These are phyloP conservation scores for Sesamia inferens DNA, from an alignment of 2,888 invertebrate species.

Conservation along the genomic window DNA sequence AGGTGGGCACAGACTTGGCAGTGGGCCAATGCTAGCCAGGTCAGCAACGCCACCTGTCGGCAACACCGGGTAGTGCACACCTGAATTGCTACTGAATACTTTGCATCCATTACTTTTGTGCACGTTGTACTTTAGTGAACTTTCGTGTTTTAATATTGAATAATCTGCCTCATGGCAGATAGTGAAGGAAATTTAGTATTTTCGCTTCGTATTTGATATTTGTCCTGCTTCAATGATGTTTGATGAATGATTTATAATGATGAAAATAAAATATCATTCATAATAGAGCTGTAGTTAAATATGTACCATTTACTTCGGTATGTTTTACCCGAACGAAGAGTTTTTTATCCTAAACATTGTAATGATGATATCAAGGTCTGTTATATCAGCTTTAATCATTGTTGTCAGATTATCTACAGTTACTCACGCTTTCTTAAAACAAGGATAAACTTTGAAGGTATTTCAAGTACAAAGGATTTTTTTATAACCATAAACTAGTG, in stretches of 20 bases:
- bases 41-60: constrained; percentile 46
- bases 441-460: background rate
- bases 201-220: background rate
- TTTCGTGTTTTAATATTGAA: constrained; percentile 15
- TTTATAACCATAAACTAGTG: too few relatives aligned
- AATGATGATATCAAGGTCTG: background rate
- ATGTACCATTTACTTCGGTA: background rate
- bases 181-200: background rate
- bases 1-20: constrained; percentile 46
- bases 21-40: constrained; percentile 39
- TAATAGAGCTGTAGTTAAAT: background rate
- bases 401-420: background rate
- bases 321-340: background rate
- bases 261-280: background rate
- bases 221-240: background rate
- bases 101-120: constrained; percentile 15
- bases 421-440: background rate
- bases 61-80: constrained; percentile 28
- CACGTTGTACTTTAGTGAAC: background rate
- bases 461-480: background rate
- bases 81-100: constrained; percentile 24
- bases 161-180: background rate
- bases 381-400: background rate
- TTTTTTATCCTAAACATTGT: background rate
- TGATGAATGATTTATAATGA: too few relatives aligned